Percentiles rank a stretch among this genome's conserved stretches.
Evolutionary conservation across 2,797 vertebrate species (phyloP).

Genomic region (Florisuga fusca): DNA sequence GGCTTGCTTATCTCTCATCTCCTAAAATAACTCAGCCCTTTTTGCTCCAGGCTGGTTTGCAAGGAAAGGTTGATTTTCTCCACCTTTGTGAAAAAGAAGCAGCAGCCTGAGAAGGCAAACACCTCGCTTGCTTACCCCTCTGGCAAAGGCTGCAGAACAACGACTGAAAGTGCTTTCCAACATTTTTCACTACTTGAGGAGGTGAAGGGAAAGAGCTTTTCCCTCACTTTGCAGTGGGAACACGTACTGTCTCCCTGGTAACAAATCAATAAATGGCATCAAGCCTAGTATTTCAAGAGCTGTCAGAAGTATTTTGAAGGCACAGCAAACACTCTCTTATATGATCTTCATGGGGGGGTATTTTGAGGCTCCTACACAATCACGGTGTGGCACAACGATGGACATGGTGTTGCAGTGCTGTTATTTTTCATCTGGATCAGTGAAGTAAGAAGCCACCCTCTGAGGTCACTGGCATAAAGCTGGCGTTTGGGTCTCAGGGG

Average conservation of each 20-base stretch:
- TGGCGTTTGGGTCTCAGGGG: too few relatives aligned
- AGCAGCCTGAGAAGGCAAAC: not conserved
- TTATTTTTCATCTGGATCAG: not conserved
- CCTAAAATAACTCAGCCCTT: not conserved
- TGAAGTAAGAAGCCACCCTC: fast-evolving
- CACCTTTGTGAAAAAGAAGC: not conserved
- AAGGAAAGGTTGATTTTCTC: slow-evolving; percentile 23
- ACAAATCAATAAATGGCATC: slow-evolving; percentile 39
- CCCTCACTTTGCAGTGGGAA: not conserved
- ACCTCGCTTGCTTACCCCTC: fast-evolving
- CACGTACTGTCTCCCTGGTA: not conserved
- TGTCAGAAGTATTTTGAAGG: not conserved
- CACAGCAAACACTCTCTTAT: not conserved
- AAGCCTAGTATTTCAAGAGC: not conserved
- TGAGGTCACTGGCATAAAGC: not conserved
- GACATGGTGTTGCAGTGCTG: fast-evolving
- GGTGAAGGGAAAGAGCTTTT: not conserved
- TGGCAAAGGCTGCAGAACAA: not conserved
- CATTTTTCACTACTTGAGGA: not conserved
- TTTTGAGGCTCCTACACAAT: fast-evolving
- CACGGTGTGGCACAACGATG: fast-evolving
- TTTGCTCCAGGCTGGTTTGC: slow-evolving; percentile 46
- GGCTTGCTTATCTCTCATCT: slow-evolving; percentile 35
- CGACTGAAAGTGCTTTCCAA: not conserved
- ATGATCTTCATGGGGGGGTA: not conserved